Evolutionary conservation across 2,888 invertebrate genomes (phyloP).

Genomic region (Drosophila acutilabella): DNA sequence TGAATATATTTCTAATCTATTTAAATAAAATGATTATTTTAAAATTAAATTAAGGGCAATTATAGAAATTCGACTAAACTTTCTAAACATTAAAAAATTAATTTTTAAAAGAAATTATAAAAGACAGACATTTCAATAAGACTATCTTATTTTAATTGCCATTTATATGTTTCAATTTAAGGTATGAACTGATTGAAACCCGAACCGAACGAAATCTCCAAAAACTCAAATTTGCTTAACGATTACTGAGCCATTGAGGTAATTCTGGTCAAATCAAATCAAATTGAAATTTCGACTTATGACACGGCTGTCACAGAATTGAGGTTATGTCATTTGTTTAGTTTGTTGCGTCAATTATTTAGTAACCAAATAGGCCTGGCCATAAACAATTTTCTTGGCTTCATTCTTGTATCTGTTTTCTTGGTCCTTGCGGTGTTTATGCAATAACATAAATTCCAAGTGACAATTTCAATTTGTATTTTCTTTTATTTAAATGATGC

Average conservation of each 20-base stretch:
- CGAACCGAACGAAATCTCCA: not conserved
- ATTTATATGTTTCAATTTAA: too few relatives aligned
- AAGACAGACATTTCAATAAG: too few relatives aligned
- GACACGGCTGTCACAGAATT: conserved; percentile 67
- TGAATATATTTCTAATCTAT: too few relatives aligned
- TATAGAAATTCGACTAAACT: too few relatives aligned
- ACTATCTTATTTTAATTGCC: too few relatives aligned
- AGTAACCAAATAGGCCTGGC: conserved; percentile 36
- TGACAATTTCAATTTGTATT: conserved; percentile 78
- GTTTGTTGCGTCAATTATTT: conserved; percentile 75
- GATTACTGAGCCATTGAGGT: not conserved
- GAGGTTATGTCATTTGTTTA: conserved; percentile 78
- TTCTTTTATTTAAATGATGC: conserved; percentile 76
- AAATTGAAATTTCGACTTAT: conserved; percentile 34
- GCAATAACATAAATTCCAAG: conserved; percentile 76
- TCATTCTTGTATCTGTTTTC: conserved; percentile 6
- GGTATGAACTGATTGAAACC: too few relatives aligned
- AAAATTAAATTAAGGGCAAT: too few relatives aligned
- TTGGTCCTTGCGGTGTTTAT: conserved; percentile 63
- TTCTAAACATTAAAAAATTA: too few relatives aligned
- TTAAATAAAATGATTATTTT: too few relatives aligned
- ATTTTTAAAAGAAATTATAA: too few relatives aligned
- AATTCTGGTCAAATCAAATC: conserved; percentile 13
- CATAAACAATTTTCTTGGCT: conserved; percentile 46
- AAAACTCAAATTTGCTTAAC: not conserved